Percentiles rank a stretch among this genome's conserved stretches.
Evolutionary conservation across 2,113 vertebrate genomes (phyloP).

Genomic region (Nicator chloris): DNA sequence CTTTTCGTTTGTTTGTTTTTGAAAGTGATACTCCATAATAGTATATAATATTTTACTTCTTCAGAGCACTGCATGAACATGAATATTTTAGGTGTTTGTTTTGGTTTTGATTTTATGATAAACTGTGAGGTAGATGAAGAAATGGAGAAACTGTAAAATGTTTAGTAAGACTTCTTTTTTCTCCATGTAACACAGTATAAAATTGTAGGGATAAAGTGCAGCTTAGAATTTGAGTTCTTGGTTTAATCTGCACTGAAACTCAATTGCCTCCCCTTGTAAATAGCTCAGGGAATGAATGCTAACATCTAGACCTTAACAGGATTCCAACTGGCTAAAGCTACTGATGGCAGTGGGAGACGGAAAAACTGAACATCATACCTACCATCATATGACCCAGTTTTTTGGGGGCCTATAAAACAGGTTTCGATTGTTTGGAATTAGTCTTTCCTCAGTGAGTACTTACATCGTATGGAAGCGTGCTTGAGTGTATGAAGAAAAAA

Average conservation of each 20-base stretch:
- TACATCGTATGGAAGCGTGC: rapidly evolving
- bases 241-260: neutral
- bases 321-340: neutral
- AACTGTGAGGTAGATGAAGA: neutral
- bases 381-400: neutral
- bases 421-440: neutral
- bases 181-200: neutral
- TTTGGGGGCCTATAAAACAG: neutral
- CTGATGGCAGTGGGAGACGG: neutral
- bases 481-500: neutral
- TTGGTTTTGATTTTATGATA: neutral
- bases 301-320: neutral
- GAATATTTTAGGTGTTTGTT: slow-evolving; percentile 15
- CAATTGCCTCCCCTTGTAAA: neutral
- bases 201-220: neutral
- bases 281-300: neutral
- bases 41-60: slow-evolving; percentile 14
- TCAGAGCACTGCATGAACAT: slow-evolving; percentile 20
- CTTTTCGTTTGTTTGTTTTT: slow-evolving; percentile 14
- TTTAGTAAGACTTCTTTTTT: neutral
- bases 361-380: neutral
- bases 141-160: neutral
- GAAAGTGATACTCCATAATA: neutral
- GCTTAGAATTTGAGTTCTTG: neutral
- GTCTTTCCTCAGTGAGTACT: neutral